A percentile compares a stretch with the other conserved stretches of the same genome.
Evolutionary conservation across 2,888 invertebrate species (phyloP).

Genomic region (Rotaria macrura): DNA sequence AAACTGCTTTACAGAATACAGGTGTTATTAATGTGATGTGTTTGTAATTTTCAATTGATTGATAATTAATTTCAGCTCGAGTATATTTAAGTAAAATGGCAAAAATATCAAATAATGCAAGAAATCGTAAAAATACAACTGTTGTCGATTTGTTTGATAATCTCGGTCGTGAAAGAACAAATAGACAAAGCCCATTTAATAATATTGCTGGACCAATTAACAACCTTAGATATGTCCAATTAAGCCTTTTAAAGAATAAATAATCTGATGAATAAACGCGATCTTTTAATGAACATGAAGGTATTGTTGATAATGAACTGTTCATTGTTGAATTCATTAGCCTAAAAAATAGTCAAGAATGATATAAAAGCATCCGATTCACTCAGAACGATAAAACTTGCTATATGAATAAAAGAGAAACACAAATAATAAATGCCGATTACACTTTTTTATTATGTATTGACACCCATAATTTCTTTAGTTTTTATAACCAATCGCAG

Average conservation of each 20-base stretch:
- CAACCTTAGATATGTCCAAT: neutral
- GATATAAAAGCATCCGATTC: no score
- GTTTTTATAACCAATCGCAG: no score
- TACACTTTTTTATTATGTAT: no score
- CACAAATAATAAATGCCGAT: no score
- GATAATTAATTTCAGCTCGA: neutral
- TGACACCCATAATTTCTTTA: no score
- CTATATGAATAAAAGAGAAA: neutral
- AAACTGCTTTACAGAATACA: neutral
- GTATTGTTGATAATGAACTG: neutral
- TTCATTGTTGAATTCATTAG: neutral
- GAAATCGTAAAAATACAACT: neutral
- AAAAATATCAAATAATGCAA: neutral
- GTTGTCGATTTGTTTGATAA: neutral
- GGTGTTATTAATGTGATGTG: neutral
- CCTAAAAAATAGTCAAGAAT: neutral
- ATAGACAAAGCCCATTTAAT: neutral
- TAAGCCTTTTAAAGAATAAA: neutral
- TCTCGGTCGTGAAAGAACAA: neutral
- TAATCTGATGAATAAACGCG: neutral
- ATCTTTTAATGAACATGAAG: neutral
- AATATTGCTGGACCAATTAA: neutral
- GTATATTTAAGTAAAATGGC: neutral
- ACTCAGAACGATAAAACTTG: neutral
- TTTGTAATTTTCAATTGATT: neutral